phyloP scores from a whole-genome alignment of 2,888 invertebrate genomes.

The Cinara cedri region DNA sequence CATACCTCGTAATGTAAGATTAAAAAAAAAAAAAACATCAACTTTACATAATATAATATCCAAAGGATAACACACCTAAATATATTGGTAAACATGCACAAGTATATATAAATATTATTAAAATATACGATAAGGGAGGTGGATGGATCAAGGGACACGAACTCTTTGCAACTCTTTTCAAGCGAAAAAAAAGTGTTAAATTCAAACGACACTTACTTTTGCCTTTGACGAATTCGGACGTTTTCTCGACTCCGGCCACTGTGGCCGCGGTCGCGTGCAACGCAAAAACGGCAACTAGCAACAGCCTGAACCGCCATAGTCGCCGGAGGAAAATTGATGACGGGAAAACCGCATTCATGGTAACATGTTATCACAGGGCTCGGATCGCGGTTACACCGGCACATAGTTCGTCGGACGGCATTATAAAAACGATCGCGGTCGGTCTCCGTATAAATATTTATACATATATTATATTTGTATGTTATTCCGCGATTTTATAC shows the following conservation, averaged over 20 bases:
- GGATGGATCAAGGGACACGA: not conserved
- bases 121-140: not conserved
- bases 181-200: not conserved
- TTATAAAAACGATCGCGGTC: no score
- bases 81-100: no score
- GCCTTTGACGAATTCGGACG: slow-evolving; percentile 77
- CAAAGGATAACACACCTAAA: no score
- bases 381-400: slow-evolving; percentile 37
- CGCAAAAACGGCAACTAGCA: slow-evolving; percentile 48
- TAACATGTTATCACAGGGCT: slow-evolving; percentile 55
- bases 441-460: no score
- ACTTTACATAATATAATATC: no score
- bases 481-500: no score
- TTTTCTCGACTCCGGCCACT: slow-evolving; percentile 55
- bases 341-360: slow-evolving; percentile 52
- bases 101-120: not conserved
- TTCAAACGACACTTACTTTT: slow-evolving; percentile 71
- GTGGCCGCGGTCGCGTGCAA: slow-evolving; percentile 24
- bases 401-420: slow-evolving; percentile 25
- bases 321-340: slow-evolving; percentile 52
- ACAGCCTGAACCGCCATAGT: slow-evolving; percentile 54
- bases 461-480: no score
- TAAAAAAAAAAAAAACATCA: no score
- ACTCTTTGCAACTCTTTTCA: slow-evolving; percentile 47
- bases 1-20: no score